A percentile compares a stretch with the other conserved stretches of the same genome.
Evolutionary conservation across 2,113 vertebrate species (phyloP).

Genomic region (Platysteira castanea): DNA sequence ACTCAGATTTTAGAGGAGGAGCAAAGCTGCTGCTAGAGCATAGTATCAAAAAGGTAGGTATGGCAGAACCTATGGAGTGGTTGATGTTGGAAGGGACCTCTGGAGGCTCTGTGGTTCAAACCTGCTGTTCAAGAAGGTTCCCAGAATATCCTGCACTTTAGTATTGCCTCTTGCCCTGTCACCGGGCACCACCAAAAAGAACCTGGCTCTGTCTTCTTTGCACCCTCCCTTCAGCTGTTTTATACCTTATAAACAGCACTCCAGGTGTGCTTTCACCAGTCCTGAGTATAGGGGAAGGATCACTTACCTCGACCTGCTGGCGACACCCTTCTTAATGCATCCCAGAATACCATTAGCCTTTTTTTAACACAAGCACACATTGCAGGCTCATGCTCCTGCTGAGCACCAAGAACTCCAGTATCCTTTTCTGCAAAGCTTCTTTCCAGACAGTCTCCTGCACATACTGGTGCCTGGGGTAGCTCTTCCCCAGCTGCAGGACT

Average conservation of each 20-base stretch:
- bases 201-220: neutral
- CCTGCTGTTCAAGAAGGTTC: neutral
- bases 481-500: neutral
- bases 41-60: neutral
- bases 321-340: neutral
- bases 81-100: neutral
- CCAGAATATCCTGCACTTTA: neutral
- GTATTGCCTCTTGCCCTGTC: neutral
- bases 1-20: neutral
- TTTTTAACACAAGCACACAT: neutral
- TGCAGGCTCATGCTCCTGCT: neutral
- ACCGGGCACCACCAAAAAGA: neutral
- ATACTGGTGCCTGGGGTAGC: neutral
- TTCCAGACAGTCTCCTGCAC: neutral
- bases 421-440: neutral
- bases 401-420: neutral
- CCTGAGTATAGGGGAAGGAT: neutral
- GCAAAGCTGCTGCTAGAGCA: neutral
- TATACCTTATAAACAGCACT: neutral
- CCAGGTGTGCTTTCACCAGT: neutral
- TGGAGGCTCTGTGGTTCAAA: neutral
- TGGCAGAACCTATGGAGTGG: neutral
- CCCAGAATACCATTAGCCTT: neutral
- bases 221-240: neutral
- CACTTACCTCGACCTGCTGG: accelerated